Base-by-base conservation (phyloP, 2,888 invertebrate genomes). In the Pharmacophagus antenor region DNA sequence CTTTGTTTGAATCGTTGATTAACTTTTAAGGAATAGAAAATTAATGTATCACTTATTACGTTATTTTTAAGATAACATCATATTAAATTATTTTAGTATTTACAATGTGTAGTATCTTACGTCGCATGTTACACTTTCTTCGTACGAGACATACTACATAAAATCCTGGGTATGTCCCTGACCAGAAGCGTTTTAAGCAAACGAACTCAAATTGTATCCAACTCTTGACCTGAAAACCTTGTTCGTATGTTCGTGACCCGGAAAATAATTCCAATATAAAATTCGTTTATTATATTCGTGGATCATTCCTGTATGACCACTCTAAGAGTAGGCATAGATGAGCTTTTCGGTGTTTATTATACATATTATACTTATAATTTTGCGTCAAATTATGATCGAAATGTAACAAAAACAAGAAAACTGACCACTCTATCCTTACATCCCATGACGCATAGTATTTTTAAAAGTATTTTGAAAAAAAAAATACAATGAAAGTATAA, bases 151-250 rank as follows among this genome's bases (percentile, higher is more conserved):
- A 22, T 25, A 8, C 25, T 41, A 37, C 48, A 48, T 56, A 48
- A 46, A 56, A 61, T 46, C 41, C 46, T 18, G 46, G 23, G 37
- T 42, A 27, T 46, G 52, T 51, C 61, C 56, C 41, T 56, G 61
- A 61, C 56, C 56, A 61, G 52, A 52, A 41, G 41, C 51, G 41
- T 31, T 41, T 56, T 46, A 46, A 55, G 59, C 55, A 51, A 41
- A 51, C 60, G 47, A 47, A 47, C 44, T 61, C 52, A 61, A 61
- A 61, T 61, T 56, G 23, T 61, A 61, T 56, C 61, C 61, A 61
- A 70, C 74, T 74, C 80, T 82, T 81, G 83, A 82, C 81, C 83
- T 71, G 69, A 67, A 79, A 80, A 80, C 76, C 76, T 73, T 79
- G 71, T 74, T 74, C 69, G 49, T 61, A 56, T 56, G 56, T 46